Evolutionary conservation across 2,113 vertebrate species (phyloP), one percentile per base, ranked within the genome.

Genomic region (Bambusicola thoracicus): DNA sequence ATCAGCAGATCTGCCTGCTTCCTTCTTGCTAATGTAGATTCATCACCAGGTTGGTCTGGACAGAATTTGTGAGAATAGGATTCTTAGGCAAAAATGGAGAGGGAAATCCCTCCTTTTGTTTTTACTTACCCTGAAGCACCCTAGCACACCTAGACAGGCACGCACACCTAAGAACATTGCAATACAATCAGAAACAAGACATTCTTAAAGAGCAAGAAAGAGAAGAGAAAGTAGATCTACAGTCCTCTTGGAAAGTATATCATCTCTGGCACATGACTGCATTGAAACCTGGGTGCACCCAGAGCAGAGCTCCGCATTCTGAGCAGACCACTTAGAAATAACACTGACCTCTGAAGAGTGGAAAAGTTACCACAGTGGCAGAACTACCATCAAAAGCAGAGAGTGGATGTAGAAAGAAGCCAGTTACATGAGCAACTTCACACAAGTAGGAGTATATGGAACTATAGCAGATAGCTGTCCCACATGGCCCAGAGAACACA

Each of bases 181-280:
- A 58, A 27, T 36, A 40, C 36, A 77, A 49, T 9, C 18, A 81
- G 24, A 53, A 92, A 48, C 5, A 48, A 25, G 59, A 20, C 21
- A 41, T 32, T 36, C 18, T 59, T 56, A 30, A 56, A 63, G 76
- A 24, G 51, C 4, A 9, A 84, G 20, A 32, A 3, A 76, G 34
- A 61, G 15, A 49, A 5, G 66, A 78, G 30, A 55, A 59, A 73
- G 62, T 0, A 65, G 41, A 53, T 29, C 51, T 15, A 25, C 14
- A 41, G 14, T 3, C 10, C 22, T 40, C 22, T 19, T 62, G 48
- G 53, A 20, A 43, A 25, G 40, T 2, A 30, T 16, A 3, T 0
- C 30, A 68, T 1, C 43, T 25, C 18, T 4, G 7, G 25, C 3
- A 1, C 0, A 0, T 1, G 6, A 30, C 2, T 13, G 11, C 40